These are phyloP conservation scores for Styela clava DNA, from an alignment of 23 tunicate species.

Conservation along the genomic window DNA sequence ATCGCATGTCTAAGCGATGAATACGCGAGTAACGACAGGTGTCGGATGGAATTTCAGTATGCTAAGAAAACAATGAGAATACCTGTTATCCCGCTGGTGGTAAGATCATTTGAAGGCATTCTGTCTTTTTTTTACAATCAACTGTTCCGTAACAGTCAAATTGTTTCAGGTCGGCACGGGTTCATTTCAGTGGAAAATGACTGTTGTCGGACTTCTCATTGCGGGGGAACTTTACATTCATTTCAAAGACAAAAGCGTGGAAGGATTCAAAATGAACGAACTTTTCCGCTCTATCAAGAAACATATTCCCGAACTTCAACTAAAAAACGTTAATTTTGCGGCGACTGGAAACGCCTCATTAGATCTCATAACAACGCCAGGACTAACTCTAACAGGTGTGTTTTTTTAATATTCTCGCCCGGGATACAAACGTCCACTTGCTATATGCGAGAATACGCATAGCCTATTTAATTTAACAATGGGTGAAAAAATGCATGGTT, in stretches of 20 bases:
- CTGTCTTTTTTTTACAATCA: no score
- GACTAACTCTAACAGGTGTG: conserved; percentile 49
- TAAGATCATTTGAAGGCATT: conserved; percentile 29
- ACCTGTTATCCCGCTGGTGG: conserved; percentile 89
- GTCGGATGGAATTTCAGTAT: conserved; percentile 91
- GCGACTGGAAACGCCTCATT: conserved; percentile 65
- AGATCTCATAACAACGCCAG: conserved; percentile 35
- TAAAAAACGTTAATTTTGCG: conserved; percentile 37
- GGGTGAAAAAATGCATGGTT: no score
- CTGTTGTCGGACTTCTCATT: conserved; percentile 88
- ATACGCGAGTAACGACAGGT: conserved; percentile 83
- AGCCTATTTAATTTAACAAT: no score
- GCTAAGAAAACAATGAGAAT: conserved; percentile 83
- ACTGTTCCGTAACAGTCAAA: no score
- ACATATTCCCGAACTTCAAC: conserved; percentile 53
- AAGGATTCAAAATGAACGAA: conserved; percentile 76
- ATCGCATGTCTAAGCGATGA: conserved; percentile 95
- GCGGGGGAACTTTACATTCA: conserved; percentile 97
- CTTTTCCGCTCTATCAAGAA: conserved; percentile 49
- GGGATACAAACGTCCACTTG: no score
- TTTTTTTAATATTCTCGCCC: no score
- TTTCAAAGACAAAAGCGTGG: conserved; percentile 74
- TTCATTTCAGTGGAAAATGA: conserved; percentile 93
- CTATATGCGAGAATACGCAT: no score
- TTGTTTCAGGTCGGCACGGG: conserved; percentile 74